A percentile compares a stretch with the other conserved stretches of the same genome.
Conservation (phyloP, 2,888 invertebrate genomes). For the Eristalis intricaria region DNA sequence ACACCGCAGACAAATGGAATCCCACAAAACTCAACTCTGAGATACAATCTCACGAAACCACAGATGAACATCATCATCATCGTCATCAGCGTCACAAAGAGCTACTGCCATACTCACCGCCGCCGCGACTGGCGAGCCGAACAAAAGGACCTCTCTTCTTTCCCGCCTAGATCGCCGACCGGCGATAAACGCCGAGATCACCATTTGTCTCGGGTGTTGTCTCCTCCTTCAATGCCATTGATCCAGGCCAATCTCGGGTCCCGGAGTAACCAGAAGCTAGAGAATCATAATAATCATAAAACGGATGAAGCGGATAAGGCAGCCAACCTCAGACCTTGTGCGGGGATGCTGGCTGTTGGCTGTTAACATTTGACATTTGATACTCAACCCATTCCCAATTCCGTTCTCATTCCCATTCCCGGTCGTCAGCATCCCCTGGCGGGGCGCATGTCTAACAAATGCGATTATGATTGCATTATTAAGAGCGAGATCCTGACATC, state of each 20-base stretch:
- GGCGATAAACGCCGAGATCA: constrained; percentile 65
- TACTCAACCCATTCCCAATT: constrained; percentile 62
- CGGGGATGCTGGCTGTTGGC: neutral
- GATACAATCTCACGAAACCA: constrained; percentile 70
- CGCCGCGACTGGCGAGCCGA: constrained; percentile 12
- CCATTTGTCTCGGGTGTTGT: constrained; percentile 61
- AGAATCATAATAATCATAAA: constrained; percentile 68
- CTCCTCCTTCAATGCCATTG: constrained; percentile 49
- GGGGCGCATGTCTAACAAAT: constrained; percentile 55
- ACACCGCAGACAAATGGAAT: constrained; percentile 55
- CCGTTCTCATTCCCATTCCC: constrained; percentile 23
- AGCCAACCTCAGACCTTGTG: constrained; percentile 48
- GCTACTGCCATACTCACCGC: constrained; percentile 50
- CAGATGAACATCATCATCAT: constrained; percentile 66
- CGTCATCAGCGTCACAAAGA: neutral
- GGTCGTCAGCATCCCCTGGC: constrained; percentile 1
- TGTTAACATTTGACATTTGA: constrained; percentile 72
- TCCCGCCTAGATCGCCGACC: constrained; percentile 64
- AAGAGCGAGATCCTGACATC: constrained; percentile 62
- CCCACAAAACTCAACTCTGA: constrained; percentile 33
- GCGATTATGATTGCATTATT: constrained; percentile 72
- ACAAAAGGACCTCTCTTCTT: constrained; percentile 61
- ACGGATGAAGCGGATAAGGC: constrained; percentile 58
- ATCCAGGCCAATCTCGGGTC: constrained; percentile 60
- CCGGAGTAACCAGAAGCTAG: constrained; percentile 61